A percentile compares a stretch with the other conserved stretches of the same genome.
phyloP scores from a whole-genome alignment of 35 echinoderm and acorn worm species.

The Lytechinus pictus region DNA sequence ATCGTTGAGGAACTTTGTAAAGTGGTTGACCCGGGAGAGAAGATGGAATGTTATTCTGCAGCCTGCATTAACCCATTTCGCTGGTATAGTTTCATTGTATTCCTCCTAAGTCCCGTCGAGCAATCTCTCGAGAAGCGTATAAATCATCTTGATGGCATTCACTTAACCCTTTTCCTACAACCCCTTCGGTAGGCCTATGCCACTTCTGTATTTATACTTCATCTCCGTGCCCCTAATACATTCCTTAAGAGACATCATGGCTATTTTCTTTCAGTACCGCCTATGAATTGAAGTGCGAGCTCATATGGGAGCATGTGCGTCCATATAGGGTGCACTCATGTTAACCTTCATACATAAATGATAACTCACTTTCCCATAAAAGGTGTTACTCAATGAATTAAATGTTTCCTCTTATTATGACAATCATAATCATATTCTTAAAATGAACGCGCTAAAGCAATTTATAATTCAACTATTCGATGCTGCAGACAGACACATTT shows the following conservation, averaged over 20 bases:
- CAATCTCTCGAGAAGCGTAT: background rate
- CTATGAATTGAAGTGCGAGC: background rate
- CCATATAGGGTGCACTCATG: background rate
- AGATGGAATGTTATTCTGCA: conserved; percentile 2
- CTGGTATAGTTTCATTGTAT: background rate
- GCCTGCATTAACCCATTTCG: background rate
- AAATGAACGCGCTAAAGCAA: no score
- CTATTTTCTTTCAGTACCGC: background rate
- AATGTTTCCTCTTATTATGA: no score
- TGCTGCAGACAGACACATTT: no score
- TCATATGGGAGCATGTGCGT: background rate
- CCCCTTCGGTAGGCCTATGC: background rate
- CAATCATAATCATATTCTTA: no score
- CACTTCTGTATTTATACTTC: background rate
- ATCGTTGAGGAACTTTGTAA: background rate
- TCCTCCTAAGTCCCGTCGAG: background rate
- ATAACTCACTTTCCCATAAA: no score
- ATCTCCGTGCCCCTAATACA: background rate
- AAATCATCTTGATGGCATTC: background rate
- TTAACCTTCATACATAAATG: no score
- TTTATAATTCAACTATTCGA: no score
- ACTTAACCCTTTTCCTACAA: background rate
- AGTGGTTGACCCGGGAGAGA: background rate
- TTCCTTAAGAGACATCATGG: background rate
- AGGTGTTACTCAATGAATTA: no score